A percentile compares a stretch with the other conserved stretches of the same genome.
phyloP scores from a whole-genome alignment of 2,113 vertebrate species.

The Notechis scutatus region DNA sequence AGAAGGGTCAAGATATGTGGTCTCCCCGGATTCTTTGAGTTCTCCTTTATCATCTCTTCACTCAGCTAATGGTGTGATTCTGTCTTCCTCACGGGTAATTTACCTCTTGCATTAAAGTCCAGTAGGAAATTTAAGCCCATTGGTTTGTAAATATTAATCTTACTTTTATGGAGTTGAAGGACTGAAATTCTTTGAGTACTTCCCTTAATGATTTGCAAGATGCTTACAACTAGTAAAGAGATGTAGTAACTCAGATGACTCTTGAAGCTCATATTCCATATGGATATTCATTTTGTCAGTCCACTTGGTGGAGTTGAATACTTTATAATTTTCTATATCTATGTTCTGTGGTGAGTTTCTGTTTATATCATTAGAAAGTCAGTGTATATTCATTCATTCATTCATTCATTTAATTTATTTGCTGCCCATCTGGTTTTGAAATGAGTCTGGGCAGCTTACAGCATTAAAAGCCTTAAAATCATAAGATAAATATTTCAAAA shows the following conservation, averaged over 20 bases:
- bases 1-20: constrained; percentile 4
- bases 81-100: constrained; percentile 82
- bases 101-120: constrained; percentile 6
- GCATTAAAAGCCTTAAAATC: background rate
- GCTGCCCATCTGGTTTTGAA: background rate
- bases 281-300: background rate
- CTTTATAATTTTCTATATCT: background rate
- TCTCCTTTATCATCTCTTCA: constrained; percentile 27
- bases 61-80: constrained; percentile 64
- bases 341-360: background rate
- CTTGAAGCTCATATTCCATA: background rate
- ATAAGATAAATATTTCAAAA: background rate
- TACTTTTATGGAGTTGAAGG: background rate
- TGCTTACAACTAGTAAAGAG: background rate
- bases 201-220: background rate
- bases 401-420: background rate
- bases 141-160: background rate
- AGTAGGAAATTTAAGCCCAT: background rate
- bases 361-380: background rate
- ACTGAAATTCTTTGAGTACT: background rate
- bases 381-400: background rate
- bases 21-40: background rate
- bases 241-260: background rate
- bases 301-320: background rate
- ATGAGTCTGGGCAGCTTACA: background rate